A percentile compares a stretch with the other conserved stretches of the same genome.
Evolutionary conservation across 1,140 invertebrate genomes (phyloP).

Genomic region (Bacillus rossius): DNA sequence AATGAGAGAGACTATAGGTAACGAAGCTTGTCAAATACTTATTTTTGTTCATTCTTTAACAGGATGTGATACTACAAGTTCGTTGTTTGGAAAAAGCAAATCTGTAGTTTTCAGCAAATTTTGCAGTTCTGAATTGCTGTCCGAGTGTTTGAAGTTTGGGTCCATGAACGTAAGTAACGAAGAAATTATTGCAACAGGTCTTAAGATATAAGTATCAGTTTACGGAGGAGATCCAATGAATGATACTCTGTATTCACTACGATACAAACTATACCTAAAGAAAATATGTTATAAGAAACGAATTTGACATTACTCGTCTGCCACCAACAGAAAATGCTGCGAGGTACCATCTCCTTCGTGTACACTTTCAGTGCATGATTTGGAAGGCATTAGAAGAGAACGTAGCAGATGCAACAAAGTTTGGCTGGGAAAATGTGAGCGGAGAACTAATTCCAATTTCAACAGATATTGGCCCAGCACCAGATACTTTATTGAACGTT

Average conservation of each 20-base stretch:
- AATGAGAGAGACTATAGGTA: conserved; percentile 6
- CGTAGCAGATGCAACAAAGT: background rate
- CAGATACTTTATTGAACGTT: conserved; percentile 7
- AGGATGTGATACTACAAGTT: conserved; percentile 1
- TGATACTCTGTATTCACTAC: background rate
- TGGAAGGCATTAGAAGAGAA: conserved; percentile 1
- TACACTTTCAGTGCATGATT: conserved; percentile 19
- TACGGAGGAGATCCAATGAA: conserved; percentile 4
- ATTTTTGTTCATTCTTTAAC: conserved; percentile 6
- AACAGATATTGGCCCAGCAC: conserved; percentile 1
- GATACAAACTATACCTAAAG: conserved; percentile 4
- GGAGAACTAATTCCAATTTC: conserved; percentile 4
- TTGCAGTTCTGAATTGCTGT: background rate
- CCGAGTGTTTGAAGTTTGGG: conserved; percentile 3
- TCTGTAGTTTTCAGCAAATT: conserved; percentile 2
- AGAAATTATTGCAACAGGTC: background rate
- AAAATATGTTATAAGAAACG: conserved; percentile 8
- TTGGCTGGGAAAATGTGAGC: conserved; percentile 1
- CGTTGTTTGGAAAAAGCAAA: conserved; percentile 7
- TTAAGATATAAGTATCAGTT: conserved; percentile 1
- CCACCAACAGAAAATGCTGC: conserved; percentile 22
- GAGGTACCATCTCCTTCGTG: conserved; percentile 19
- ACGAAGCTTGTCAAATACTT: background rate
- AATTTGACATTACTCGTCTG: conserved; percentile 15
- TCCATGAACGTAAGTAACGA: background rate